phyloP scores from a whole-genome alignment of 2,113 vertebrate species.

The Halichoerus grypus region DNA sequence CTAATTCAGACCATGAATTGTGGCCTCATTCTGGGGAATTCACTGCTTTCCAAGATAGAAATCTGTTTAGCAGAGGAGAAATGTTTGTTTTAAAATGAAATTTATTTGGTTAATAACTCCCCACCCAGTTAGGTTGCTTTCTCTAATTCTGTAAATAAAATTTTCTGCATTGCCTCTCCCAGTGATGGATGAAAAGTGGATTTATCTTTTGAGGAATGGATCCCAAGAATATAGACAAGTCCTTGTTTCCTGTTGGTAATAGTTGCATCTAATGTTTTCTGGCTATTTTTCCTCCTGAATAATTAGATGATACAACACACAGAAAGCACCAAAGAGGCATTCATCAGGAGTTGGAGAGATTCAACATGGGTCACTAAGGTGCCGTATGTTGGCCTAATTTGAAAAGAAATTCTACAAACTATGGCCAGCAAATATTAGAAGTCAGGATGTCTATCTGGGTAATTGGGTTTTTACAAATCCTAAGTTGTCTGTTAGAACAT shows the following conservation, averaged over 20 bases:
- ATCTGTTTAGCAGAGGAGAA: conserved; percentile 75
- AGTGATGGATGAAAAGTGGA: neutral
- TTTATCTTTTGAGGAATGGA: conserved; percentile 10
- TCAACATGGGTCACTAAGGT: conserved; percentile 27
- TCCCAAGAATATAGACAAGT: neutral
- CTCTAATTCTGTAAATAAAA: conserved; percentile 54
- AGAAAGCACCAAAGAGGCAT: neutral
- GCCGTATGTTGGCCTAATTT: conserved; percentile 10
- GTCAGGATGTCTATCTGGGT: conserved; percentile 26
- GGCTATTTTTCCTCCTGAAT: conserved; percentile 21
- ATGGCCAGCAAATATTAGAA: neutral
- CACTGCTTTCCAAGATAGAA: conserved; percentile 71
- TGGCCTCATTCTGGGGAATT: conserved; percentile 67
- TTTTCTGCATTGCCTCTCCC: neutral
- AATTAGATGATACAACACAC: neutral
- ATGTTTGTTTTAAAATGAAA: conserved; percentile 79
- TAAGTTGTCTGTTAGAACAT: conserved; percentile 32
- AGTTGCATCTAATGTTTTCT: neutral
- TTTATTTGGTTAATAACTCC: conserved; percentile 73
- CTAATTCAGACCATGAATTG: conserved; percentile 65
- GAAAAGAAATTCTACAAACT: conserved; percentile 48
- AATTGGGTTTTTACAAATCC: conserved; percentile 45
- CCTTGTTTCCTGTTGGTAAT: neutral
- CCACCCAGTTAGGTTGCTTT: conserved; percentile 59
- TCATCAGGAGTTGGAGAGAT: neutral